A percentile compares a stretch with the other conserved stretches of the same genome.
Conservation (phyloP, 2,113 vertebrate genomes). For the Trinectes maculatus region DNA sequence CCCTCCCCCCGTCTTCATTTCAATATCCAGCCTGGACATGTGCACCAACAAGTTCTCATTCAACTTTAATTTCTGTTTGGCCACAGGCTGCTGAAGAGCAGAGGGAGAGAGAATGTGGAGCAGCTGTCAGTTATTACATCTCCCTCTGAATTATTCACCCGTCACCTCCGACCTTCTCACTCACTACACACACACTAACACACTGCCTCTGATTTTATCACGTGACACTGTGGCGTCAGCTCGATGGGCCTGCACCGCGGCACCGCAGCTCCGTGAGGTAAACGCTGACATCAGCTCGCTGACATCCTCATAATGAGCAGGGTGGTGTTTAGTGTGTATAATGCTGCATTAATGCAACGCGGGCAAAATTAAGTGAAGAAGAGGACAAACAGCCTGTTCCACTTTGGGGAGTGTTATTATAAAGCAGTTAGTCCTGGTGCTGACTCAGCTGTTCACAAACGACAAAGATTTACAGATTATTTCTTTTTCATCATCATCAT, state of each 20-base stretch:
- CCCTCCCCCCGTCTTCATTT: conserved; percentile 20
- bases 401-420: no score
- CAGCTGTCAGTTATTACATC: conserved; percentile 41
- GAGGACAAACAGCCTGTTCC: neutral
- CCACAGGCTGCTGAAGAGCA: conserved; percentile 23
- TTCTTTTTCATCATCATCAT: no score
- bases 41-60: conserved; percentile 40
- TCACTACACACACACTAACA: no score
- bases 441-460: no score
- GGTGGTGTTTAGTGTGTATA: neutral
- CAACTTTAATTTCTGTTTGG: conserved; percentile 56
- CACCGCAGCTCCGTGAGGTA: neutral
- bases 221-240: no score
- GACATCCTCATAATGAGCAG: neutral
- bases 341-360: neutral
- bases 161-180: conserved; percentile 32
- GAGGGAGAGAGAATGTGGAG: conserved; percentile 10
- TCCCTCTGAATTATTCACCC: conserved; percentile 33
- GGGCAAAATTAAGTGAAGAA: neutral
- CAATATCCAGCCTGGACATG: conserved; percentile 42
- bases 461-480: no score
- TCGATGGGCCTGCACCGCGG: neutral
- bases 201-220: no score
- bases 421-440: no score
- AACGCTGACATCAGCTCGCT: neutral